Percentiles rank a stretch among this genome's conserved stretches.
These are phyloP conservation scores for Megalopta genalis DNA, from an alignment of 1,140 invertebrate genomes.

Conservation along the genomic window DNA sequence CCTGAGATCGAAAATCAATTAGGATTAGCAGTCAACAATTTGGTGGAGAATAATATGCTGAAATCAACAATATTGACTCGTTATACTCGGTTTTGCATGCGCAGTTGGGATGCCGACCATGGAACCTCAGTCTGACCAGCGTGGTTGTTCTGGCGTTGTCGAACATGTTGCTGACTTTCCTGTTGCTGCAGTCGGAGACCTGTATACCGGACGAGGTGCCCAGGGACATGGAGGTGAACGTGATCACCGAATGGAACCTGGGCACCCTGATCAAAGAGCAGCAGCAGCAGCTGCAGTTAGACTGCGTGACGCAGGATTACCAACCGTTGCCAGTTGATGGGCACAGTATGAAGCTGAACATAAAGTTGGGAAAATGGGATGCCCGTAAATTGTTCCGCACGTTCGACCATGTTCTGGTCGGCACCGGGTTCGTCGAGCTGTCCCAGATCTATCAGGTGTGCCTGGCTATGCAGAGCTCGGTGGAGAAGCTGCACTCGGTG, in stretches of 20 bases:
- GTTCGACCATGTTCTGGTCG: constrained; percentile 87
- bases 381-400: constrained; percentile 84
- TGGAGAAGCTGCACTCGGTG: constrained; percentile 89
- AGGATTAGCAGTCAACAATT: too few species aligned
- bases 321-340: constrained; percentile 73
- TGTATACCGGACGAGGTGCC: constrained; percentile 67
- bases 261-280: constrained; percentile 55
- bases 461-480: constrained; percentile 90
- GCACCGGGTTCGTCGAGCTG: constrained; percentile 82
- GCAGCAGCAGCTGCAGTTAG: constrained; percentile 56
- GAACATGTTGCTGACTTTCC: constrained; percentile 86
- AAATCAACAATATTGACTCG: too few species aligned
- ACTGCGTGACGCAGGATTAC: constrained; percentile 74
- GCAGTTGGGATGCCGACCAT: constrained; percentile 83
- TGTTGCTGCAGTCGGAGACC: constrained; percentile 82
- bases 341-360: constrained; percentile 82
- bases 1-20: too few species aligned
- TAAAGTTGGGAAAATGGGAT: constrained; percentile 87
- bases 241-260: constrained; percentile 67
- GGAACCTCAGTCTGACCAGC: constrained; percentile 84
- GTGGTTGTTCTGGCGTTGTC: constrained; percentile 84
- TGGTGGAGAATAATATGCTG: too few species aligned
- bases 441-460: constrained; percentile 84
- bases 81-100: neutral
- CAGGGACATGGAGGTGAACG: constrained; percentile 67